phyloP scores from a whole-genome alignment of 1,140 invertebrate genomes.

The Solen grandis region DNA sequence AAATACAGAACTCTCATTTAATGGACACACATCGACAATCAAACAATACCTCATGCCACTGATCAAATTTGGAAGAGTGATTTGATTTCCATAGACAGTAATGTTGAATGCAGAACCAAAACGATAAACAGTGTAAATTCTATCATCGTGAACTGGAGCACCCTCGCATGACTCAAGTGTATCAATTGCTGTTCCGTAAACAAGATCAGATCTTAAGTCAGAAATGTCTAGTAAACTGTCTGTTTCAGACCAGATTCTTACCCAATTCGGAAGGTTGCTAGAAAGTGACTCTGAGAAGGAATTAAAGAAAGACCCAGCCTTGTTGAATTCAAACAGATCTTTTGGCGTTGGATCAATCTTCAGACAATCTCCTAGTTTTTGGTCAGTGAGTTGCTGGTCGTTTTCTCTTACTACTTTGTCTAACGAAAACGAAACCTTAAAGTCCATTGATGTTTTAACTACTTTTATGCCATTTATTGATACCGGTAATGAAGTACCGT shows the following conservation, averaged over 20 bases:
- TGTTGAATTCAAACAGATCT: constrained; percentile 24
- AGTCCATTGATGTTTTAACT: no score
- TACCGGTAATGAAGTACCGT: background rate
- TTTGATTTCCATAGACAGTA: background rate
- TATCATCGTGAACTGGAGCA: background rate
- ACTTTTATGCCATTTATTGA: constrained; percentile 12
- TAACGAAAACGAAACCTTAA: no score
- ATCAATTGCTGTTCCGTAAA: constrained; percentile 13
- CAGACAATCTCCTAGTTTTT: background rate
- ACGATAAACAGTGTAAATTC: constrained; percentile 17
- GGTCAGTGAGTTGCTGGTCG: no score
- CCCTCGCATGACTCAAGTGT: background rate
- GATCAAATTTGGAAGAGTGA: background rate
- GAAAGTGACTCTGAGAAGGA: background rate
- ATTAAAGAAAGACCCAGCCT: constrained; percentile 2
- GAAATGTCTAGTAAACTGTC: background rate
- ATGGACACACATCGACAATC: constrained; percentile 4
- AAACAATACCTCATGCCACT: constrained; percentile 8
- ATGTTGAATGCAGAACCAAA: constrained; percentile 1
- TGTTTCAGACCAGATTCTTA: background rate
- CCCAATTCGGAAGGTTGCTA: constrained; percentile 8
- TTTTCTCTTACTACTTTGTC: no score
- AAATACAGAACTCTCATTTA: background rate
- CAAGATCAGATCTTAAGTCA: background rate
- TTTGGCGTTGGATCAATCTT: background rate